Percentiles rank a stretch among this genome's conserved stretches.
phyloP scores from a whole-genome alignment of 2,888 invertebrate genomes.

The Xestoiulus laeticollis region DNA sequence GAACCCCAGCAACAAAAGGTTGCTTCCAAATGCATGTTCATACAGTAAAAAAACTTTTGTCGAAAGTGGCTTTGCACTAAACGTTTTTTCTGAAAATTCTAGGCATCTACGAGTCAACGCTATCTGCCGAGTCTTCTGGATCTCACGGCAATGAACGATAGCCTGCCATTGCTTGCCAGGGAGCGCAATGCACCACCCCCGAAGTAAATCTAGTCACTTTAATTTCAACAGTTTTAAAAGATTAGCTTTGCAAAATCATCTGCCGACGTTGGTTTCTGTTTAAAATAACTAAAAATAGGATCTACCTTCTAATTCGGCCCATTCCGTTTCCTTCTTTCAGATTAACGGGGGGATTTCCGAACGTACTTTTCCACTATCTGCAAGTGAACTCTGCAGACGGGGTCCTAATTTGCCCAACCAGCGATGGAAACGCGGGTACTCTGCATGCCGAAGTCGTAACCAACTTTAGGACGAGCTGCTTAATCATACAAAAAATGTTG shows the following conservation, averaged over 20 bases:
- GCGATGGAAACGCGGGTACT: slow-evolving; percentile 55
- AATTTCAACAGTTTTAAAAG: not conserved
- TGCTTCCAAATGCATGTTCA: not conserved
- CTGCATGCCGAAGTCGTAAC: slow-evolving; percentile 71
- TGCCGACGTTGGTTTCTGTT: not conserved
- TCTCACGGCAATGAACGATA: slow-evolving; percentile 20
- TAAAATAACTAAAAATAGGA: not conserved
- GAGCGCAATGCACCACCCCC: slow-evolving; percentile 38
- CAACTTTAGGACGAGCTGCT: slow-evolving; percentile 77
- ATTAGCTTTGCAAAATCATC: not conserved
- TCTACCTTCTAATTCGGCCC: not conserved
- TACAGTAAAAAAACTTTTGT: too few species aligned
- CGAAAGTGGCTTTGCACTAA: not conserved
- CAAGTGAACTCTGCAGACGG: slow-evolving; percentile 78
- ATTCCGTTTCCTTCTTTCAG: slow-evolving; percentile 57
- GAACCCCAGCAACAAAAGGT: slow-evolving; percentile 33
- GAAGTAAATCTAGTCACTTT: not conserved
- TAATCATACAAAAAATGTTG: slow-evolving; percentile 77
- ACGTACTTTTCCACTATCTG: slow-evolving; percentile 79
- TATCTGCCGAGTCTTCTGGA: slow-evolving; percentile 50
- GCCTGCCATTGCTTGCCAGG: not conserved
- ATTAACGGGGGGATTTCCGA: slow-evolving; percentile 74
- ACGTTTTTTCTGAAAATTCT: not conserved
- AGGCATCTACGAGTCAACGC: not conserved
- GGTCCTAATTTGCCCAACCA: slow-evolving; percentile 73